Percentiles rank a stretch among this genome's conserved stretches.
phyloP scores from a whole-genome alignment of 2,113 vertebrate genomes.

The Pseudorhombus dupliciocellatus region DNA sequence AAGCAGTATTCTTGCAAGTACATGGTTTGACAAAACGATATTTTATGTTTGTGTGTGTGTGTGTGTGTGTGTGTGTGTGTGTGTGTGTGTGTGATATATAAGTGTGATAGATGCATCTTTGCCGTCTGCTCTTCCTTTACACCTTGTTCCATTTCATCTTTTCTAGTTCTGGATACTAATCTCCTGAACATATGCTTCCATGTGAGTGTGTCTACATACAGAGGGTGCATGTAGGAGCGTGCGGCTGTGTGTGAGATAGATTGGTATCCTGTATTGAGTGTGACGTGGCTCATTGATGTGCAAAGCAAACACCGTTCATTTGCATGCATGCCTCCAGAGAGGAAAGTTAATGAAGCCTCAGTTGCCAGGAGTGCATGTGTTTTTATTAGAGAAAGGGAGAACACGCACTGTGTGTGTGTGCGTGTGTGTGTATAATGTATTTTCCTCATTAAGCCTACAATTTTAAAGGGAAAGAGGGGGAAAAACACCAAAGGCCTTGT shows the following conservation, averaged over 20 bases:
- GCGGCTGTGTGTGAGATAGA: conserved; percentile 24
- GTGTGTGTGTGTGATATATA: conserved; percentile 55
- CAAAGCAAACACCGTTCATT: conserved; percentile 73
- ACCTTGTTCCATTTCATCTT: background rate
- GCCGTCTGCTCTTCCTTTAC: conserved; percentile 8
- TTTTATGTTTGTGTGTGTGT: conserved; percentile 18
- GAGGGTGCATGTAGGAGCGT: background rate
- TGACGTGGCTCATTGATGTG: conserved; percentile 70
- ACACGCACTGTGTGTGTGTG: conserved; percentile 16
- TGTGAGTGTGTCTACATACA: conserved; percentile 13
- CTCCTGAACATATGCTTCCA: background rate
- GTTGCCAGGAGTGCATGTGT: conserved; percentile 64
- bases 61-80: conserved; percentile 35
- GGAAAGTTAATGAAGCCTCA: conserved; percentile 69
- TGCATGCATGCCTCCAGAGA: conserved; percentile 69
- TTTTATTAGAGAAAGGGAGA: conserved; percentile 45
- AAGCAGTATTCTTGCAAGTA: background rate
- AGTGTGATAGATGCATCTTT: conserved; percentile 69
- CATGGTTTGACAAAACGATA: conserved; percentile 15
- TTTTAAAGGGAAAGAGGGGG: conserved; percentile 28
- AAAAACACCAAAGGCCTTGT: conserved; percentile 22
- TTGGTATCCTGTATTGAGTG: conserved; percentile 46
- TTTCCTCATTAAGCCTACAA: conserved; percentile 48
- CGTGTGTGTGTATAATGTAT: conserved; percentile 13
- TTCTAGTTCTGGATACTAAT: background rate